Evolutionary conservation across 2,797 vertebrate genomes (phyloP).

Genomic region (Tragopan temminckii): DNA sequence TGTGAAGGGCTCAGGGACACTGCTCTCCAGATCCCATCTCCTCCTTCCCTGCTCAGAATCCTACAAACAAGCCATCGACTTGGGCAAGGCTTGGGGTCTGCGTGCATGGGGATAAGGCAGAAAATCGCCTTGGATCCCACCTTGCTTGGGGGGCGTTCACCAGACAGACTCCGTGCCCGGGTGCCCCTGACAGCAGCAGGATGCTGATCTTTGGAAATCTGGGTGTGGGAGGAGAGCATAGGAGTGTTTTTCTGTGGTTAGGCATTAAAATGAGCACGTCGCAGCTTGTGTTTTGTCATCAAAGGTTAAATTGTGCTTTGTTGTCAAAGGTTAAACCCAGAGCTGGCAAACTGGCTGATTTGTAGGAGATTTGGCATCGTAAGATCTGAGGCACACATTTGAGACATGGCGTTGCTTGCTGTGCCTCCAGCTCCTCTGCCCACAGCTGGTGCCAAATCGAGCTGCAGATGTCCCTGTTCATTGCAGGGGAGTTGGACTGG

Average conservation of each 20-base stretch:
- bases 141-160: not conserved
- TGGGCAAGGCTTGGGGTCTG: rapidly evolving
- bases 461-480: too few relatives aligned
- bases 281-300: not conserved
- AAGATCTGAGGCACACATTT: not conserved
- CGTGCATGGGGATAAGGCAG: not conserved
- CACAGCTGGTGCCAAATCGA: too few relatives aligned
- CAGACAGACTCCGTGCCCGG: not conserved
- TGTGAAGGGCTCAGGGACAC: not conserved
- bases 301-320: conserved; percentile 13
- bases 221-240: not conserved
- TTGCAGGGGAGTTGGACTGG: too few relatives aligned
- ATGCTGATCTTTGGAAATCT: not conserved
- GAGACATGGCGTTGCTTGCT: not conserved
- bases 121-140: not conserved
- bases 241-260: not conserved
- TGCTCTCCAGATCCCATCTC: rapidly evolving
- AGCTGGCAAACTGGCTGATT: conserved; percentile 14
- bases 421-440: not conserved
- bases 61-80: rapidly evolving
- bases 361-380: conserved; percentile 5
- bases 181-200: not conserved
- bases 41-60: not conserved
- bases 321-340: not conserved
- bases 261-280: not conserved